These are phyloP conservation scores for Hipposideros larvatus DNA, from an alignment of 2,797 vertebrate genomes.

Conservation along the genomic window DNA sequence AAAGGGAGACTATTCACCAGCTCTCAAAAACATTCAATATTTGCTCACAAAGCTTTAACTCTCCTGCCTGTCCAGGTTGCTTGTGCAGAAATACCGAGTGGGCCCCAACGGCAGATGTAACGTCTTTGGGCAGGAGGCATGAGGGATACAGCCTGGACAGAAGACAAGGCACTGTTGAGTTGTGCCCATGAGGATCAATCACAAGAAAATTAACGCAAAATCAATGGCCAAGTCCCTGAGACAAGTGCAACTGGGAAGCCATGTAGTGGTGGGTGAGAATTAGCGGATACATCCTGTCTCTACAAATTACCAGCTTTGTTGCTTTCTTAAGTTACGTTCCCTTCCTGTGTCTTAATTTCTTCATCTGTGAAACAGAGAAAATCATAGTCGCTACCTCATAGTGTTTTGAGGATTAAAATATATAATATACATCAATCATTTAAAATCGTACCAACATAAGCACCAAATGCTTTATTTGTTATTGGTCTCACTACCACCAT, in stretches of 20 bases:
- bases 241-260: neutral
- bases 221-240: neutral
- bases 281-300: neutral
- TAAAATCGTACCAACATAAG: neutral
- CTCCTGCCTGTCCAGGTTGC: neutral
- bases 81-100: neutral
- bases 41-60: neutral
- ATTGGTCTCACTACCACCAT: neutral
- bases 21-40: neutral
- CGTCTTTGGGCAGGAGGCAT: neutral
- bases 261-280: neutral
- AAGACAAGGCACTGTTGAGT: neutral
- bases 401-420: neutral
- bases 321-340: neutral
- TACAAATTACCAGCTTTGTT: neutral
- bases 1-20: neutral
- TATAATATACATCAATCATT: neutral
- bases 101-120: neutral
- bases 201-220: neutral
- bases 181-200: neutral
- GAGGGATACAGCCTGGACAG: neutral
- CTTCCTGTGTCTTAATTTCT: neutral
- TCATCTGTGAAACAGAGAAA: neutral
- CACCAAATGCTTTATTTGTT: neutral
- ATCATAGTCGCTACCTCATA: neutral